phyloP scores from a whole-genome alignment of 2,888 invertebrate genomes.

The Lottia gigantea region DNA sequence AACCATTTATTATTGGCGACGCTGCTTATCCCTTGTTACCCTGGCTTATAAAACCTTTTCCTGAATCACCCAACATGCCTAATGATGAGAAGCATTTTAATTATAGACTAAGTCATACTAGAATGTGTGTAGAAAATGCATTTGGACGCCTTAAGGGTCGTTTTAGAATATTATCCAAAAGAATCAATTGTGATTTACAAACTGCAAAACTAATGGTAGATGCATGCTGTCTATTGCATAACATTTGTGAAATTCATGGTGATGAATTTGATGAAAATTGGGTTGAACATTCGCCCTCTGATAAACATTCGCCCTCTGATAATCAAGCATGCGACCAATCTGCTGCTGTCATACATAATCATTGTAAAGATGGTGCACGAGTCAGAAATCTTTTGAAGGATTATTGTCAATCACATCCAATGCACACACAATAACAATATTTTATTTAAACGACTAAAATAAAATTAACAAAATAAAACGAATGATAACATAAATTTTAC shows the following conservation, averaged over 20 bases:
- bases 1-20: slow-evolving; percentile 22
- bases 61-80: slow-evolving; percentile 12
- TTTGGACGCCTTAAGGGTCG: slow-evolving; percentile 25
- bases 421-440: too few relatives aligned
- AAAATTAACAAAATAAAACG: too few relatives aligned
- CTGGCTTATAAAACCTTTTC: slow-evolving; percentile 23
- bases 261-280: slow-evolving; percentile 17
- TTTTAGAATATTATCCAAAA: slow-evolving; percentile 22
- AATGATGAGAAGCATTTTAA: slow-evolving; percentile 20
- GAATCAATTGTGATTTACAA: slow-evolving; percentile 12
- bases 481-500: too few relatives aligned
- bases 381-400: too few relatives aligned
- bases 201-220: slow-evolving; percentile 4
- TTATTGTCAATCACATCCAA: too few relatives aligned
- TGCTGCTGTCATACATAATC: too few relatives aligned
- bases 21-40: slow-evolving; percentile 25
- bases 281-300: neutral
- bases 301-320: too few relatives aligned
- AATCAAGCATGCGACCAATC: too few relatives aligned
- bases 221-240: slow-evolving; percentile 17
- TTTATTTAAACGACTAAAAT: too few relatives aligned
- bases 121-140: slow-evolving; percentile 23
- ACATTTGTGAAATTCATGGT: slow-evolving; percentile 23
- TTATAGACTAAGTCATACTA: slow-evolving; percentile 24
- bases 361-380: too few relatives aligned